Evolutionary conservation across 2,888 invertebrate species (phyloP).

Genomic region (Steromphala cineraria): DNA sequence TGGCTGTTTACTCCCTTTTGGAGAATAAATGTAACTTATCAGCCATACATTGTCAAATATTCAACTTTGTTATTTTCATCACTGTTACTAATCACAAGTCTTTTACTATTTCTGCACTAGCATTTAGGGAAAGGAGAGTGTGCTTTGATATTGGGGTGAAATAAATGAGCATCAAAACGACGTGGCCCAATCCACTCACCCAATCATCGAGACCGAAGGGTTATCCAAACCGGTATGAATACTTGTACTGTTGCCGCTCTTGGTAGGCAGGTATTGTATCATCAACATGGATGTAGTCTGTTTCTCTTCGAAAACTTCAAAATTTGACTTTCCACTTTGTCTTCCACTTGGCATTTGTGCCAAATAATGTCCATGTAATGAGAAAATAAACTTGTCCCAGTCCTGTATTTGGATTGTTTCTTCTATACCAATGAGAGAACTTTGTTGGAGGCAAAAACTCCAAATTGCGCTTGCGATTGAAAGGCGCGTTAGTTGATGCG

Average conservation of each 20-base stretch:
- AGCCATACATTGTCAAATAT: too few species aligned
- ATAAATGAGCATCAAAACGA: not conserved
- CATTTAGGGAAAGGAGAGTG: slow-evolving; percentile 11
- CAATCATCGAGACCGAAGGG: not conserved
- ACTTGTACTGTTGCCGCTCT: slow-evolving; percentile 20
- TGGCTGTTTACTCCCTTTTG: too few species aligned
- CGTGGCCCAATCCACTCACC: slow-evolving; percentile 1
- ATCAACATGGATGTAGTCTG: slow-evolving; percentile 18
- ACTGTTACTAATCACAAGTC: not conserved
- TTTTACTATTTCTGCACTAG: slow-evolving; percentile 19
- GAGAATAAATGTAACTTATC: too few species aligned
- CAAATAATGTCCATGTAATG: slow-evolving; percentile 2
- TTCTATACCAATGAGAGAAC: not conserved
- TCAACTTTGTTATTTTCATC: too few species aligned
- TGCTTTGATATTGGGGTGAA: slow-evolving; percentile 17
- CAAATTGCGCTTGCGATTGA: not conserved
- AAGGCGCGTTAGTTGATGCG: not conserved
- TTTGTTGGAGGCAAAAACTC: not conserved
- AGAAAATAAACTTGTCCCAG: not conserved
- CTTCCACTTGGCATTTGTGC: not conserved
- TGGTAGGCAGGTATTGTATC: slow-evolving; percentile 27
- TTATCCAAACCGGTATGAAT: slow-evolving; percentile 22
- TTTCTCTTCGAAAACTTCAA: slow-evolving; percentile 1
- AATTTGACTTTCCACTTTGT: not conserved
- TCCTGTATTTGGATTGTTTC: not conserved